Percentiles rank a stretch among this genome's conserved stretches.
These are phyloP conservation scores for Chrysopa pallens DNA, from an alignment of 1,140 invertebrate species.

Conservation along the genomic window DNA sequence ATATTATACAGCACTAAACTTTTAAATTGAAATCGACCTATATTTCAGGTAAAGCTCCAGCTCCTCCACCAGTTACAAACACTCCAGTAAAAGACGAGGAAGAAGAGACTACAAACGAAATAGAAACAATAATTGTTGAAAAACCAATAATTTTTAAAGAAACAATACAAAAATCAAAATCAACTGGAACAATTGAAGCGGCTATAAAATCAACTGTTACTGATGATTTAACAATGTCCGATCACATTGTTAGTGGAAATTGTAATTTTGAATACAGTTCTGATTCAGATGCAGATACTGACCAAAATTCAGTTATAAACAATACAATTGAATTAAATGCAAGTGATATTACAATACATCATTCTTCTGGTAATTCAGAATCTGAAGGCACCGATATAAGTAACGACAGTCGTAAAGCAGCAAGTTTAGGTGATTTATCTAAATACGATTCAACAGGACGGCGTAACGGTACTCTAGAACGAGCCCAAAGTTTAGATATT, in stretches of 20 bases:
- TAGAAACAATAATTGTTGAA: conserved; percentile 2
- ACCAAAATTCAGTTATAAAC: conserved; percentile 23
- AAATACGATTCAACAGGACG: conserved; percentile 37
- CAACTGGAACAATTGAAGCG: conserved; percentile 4
- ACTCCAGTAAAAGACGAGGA: conserved; percentile 7
- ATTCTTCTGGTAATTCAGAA: conserved; percentile 34
- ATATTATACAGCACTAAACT: too few species aligned
- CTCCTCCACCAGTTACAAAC: conserved; percentile 29
- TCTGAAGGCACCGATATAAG: conserved; percentile 32
- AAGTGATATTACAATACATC: conserved; percentile 55
- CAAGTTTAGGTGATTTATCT: conserved; percentile 62
- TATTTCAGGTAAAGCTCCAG: conserved; percentile 41
- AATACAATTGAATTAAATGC: conserved; percentile 50
- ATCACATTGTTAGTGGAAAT: conserved; percentile 2
- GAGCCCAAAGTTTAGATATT: conserved; percentile 66
- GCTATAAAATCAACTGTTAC: conserved; percentile 3
- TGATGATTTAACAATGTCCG: not conserved
- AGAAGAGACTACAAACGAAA: conserved; percentile 1
- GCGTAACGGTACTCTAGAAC: conserved; percentile 41
- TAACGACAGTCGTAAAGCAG: conserved; percentile 54
- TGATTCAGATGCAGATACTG: conserved; percentile 31
- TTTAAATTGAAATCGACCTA: too few species aligned
- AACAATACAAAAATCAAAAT: conserved; percentile 4
- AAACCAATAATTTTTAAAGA: conserved; percentile 5
- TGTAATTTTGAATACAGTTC: conserved; percentile 10